These are phyloP conservation scores for Drosophila hamatofila DNA, from an alignment of 2,888 invertebrate species.

Conservation along the genomic window DNA sequence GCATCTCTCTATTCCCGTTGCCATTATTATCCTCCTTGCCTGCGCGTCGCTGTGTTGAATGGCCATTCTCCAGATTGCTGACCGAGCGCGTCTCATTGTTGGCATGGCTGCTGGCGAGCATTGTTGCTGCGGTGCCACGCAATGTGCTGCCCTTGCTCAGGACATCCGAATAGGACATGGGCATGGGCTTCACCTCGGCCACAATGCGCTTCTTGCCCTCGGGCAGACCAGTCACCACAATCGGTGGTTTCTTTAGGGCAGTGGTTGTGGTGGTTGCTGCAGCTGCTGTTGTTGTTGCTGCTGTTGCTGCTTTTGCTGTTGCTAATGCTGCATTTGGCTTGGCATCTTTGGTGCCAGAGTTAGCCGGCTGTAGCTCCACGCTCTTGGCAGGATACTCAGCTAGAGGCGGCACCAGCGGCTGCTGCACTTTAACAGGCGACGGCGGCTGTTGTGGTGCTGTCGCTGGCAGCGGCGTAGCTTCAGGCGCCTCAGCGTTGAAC, in stretches of 20 bases:
- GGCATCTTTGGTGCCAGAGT: constrained; percentile 14
- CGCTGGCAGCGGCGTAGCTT: constrained; percentile 28
- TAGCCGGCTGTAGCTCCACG: constrained; percentile 19
- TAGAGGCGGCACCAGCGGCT: constrained; percentile 1
- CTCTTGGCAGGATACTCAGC: constrained; percentile 30
- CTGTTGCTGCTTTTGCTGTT: constrained; percentile 24
- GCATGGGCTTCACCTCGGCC: constrained; percentile 94
- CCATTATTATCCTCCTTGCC: constrained; percentile 56
- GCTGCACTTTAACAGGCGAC: constrained; percentile 39
- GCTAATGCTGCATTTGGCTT: constrained; percentile 13
- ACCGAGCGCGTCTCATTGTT: constrained; percentile 39
- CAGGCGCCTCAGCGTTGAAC: constrained; percentile 66
- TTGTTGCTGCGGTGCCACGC: constrained; percentile 27
- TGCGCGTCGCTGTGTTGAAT: constrained; percentile 47
- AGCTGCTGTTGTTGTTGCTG: constrained; percentile 19
- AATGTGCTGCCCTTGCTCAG: constrained; percentile 87
- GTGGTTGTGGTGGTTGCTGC: constrained; percentile 38
- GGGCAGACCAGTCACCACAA: constrained; percentile 46
- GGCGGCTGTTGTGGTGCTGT: constrained; percentile 11
- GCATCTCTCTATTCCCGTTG: constrained; percentile 41
- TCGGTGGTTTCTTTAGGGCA: constrained; percentile 53
- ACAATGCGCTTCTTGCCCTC: constrained; percentile 88
- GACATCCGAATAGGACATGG: constrained; percentile 94
- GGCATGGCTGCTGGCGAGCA: constrained; percentile 16
- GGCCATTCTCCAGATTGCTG: constrained; percentile 54